Conservation (phyloP, 2,888 invertebrate genomes). For the Pachydiplax longipennis region DNA sequence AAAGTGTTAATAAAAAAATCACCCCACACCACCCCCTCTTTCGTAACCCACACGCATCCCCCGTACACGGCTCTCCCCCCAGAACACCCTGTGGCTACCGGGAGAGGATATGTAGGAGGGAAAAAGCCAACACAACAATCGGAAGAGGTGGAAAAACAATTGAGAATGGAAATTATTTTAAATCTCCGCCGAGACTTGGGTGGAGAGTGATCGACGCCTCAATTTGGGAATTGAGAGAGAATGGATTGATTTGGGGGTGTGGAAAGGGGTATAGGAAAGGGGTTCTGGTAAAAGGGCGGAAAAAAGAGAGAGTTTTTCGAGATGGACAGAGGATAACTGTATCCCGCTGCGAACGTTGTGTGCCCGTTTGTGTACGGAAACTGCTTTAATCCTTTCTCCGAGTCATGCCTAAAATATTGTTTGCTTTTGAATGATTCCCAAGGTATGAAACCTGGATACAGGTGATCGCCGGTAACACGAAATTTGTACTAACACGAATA, state of each 20-base stretch:
- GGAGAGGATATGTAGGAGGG: not conserved
- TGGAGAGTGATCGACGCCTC: not conserved
- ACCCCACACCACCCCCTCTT: not conserved
- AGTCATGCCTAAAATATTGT: too few relatives aligned
- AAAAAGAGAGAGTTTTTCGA: not conserved
- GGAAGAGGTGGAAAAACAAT: slow-evolving; percentile 21
- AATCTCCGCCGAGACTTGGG: slow-evolving; percentile 7
- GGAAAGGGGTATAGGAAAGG: not conserved
- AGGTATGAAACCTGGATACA: too few relatives aligned
- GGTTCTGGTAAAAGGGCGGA: not conserved
- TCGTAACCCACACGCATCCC: not conserved
- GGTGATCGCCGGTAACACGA: too few relatives aligned
- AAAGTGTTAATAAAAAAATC: slow-evolving; percentile 10
- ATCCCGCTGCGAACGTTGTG: not conserved
- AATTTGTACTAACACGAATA: too few relatives aligned
- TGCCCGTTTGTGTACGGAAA: not conserved
- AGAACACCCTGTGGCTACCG: not conserved
- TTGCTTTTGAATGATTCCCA: not conserved
- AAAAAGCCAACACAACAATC: not conserved
- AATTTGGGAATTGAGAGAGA: not conserved
- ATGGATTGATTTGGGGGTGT: slow-evolving; percentile 3
- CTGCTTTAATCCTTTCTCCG: too few relatives aligned
- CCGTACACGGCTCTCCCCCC: not conserved
- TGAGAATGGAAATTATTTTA: slow-evolving; percentile 25
- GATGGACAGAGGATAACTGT: not conserved